Evolutionary conservation across 2,113 vertebrate species (phyloP), one percentile per base, ranked within the genome.

Genomic region (Struthidea cinerea): DNA sequence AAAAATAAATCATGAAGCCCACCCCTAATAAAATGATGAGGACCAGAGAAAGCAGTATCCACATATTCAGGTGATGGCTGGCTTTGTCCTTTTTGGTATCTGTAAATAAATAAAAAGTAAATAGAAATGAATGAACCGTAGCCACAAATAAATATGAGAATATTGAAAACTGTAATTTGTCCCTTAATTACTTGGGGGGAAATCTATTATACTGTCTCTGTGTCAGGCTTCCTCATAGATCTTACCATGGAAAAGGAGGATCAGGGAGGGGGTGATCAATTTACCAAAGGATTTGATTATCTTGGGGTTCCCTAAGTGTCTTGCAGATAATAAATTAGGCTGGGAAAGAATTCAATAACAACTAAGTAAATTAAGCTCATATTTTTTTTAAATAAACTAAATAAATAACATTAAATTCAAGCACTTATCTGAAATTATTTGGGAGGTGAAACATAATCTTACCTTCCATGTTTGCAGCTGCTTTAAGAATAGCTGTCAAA

Each of bases 401-500:
- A 47, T 32, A 59, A 17, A 42, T 68, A 90, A 37, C 32, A 56
- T 5, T 1, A 42, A 22, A 49, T 77, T 4, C 10, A 77, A 57
- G 18, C 9, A 9, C 0, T 0, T 46, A 10, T 52, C 4, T 53
- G 30, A 91, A 95, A 75, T 16, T 64, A 33, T 46, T 46, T 17
- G 16, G 27, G 89, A 89, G 30, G 16, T 19, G 59, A 35, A 65
- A 67, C 79, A 30, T 22, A 39, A 35, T 35, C 98, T 97, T 98
- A 99, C 98, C 97, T 96, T 96, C 70, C 79, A 91, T 2, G 2
- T 96, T 94, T 60, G 42, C 20, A 55, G 97, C 90, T 67, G 81
- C 97, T 57, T 97, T 81, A 69, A 89, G 76, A 96, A 98, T 67
- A 97, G 97, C 99, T 99, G 97, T 82, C 97, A 98, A 95, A 84